These are phyloP conservation scores for Centruroides sculpturatus DNA, from an alignment of 1,140 invertebrate species.

Conservation along the genomic window DNA sequence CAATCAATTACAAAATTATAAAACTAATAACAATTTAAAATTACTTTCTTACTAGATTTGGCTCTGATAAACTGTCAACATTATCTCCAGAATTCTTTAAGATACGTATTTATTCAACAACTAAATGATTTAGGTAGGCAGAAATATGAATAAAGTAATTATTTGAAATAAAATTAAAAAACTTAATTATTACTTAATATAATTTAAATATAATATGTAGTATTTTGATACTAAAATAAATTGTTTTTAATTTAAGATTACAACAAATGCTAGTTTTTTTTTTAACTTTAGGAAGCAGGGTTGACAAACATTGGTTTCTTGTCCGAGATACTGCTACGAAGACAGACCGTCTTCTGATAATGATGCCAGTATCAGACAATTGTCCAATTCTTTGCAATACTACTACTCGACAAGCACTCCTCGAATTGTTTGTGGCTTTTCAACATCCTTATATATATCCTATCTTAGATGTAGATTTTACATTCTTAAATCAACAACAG, in stretches of 20 bases:
- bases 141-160: not conserved
- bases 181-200: not conserved
- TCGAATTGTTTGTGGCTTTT: slow-evolving; percentile 65
- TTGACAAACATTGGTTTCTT: slow-evolving; percentile 78
- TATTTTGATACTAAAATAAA: too few relatives aligned
- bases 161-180: too few relatives aligned
- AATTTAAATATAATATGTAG: not conserved
- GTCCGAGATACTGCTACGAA: slow-evolving; percentile 61
- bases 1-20: too few relatives aligned
- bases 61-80: slow-evolving; percentile 37
- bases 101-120: slow-evolving; percentile 59
- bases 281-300: slow-evolving; percentile 47
- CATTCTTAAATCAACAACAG: slow-evolving; percentile 27
- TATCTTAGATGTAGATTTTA: slow-evolving; percentile 60
- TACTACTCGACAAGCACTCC: slow-evolving; percentile 44
- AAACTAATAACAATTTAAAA: too few relatives aligned
- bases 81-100: slow-evolving; percentile 41
- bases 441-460: slow-evolving; percentile 87
- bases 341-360: slow-evolving; percentile 64
- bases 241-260: not conserved
- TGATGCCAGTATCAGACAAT: slow-evolving; percentile 48
- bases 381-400: slow-evolving; percentile 34
- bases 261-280: slow-evolving; percentile 1
- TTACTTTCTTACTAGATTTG: slow-evolving; percentile 11
- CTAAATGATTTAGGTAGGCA: slow-evolving; percentile 48